Evolutionary conservation across 2,797 vertebrate genomes (phyloP).

Genomic region (Malurus leucopterus): DNA sequence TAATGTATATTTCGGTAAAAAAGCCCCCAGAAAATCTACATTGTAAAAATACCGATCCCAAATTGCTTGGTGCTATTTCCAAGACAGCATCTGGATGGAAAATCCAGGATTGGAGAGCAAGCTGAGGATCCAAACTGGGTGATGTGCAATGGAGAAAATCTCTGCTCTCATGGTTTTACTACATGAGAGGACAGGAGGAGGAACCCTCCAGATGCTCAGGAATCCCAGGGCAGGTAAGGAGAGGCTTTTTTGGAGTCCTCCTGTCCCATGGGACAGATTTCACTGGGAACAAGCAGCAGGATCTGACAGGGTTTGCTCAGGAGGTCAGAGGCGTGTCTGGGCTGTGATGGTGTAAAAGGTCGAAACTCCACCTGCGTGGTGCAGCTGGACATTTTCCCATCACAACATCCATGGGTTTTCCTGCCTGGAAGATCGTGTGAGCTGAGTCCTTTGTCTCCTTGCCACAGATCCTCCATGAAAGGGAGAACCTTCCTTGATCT

Average conservation of each 20-base stretch:
- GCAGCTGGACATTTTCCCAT: not conserved
- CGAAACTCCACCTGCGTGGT: not conserved
- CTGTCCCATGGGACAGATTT: not conserved
- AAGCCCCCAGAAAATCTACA: not conserved
- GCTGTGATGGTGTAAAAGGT: not conserved
- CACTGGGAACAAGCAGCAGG: not conserved
- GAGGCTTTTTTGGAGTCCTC: not conserved
- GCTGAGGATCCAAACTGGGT: not conserved
- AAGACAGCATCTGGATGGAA: not conserved
- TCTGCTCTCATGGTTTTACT: not conserved
- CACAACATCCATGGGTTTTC: not conserved
- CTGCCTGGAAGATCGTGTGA: not conserved
- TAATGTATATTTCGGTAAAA: not conserved
- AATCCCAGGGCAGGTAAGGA: not conserved
- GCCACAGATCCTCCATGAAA: not conserved
- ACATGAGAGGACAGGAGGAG: not conserved
- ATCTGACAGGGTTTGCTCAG: not conserved
- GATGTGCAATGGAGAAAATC: not conserved
- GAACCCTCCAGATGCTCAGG: not conserved
- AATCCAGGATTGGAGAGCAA: not conserved
- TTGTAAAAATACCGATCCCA: not conserved
- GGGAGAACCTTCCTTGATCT: not conserved
- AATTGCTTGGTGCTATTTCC: not conserved
- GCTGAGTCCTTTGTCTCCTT: not conserved
- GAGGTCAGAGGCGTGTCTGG: not conserved